Evolutionary conservation across 2,113 vertebrate species (phyloP).

Genomic region (Genyomyrus donnyi): DNA sequence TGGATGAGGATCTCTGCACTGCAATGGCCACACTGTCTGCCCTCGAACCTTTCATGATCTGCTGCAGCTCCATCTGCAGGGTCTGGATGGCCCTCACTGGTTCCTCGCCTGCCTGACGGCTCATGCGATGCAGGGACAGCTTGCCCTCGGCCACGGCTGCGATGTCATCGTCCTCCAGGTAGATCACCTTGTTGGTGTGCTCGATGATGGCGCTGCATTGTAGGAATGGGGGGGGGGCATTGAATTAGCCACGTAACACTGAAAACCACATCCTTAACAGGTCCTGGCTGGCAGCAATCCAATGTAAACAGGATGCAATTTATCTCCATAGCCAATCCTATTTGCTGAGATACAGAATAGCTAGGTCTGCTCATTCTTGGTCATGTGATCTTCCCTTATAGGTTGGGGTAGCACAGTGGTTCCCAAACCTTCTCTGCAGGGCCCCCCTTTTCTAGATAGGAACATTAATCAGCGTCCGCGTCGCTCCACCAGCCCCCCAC

Average conservation of each 20-base stretch:
- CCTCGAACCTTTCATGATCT: slow-evolving; percentile 90
- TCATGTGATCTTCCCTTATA: background rate
- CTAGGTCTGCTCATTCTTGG: background rate
- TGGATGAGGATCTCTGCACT: background rate
- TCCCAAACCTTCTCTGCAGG: too few species aligned
- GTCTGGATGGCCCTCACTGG: slow-evolving; percentile 84
- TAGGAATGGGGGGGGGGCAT: background rate
- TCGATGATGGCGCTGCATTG: slow-evolving; percentile 81
- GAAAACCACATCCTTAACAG: background rate
- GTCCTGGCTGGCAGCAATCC: background rate
- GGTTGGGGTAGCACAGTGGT: background rate
- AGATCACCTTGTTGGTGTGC: slow-evolving; percentile 91
- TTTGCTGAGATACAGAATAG: background rate
- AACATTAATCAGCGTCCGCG: too few species aligned
- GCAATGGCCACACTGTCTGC: too few species aligned
- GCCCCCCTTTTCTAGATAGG: too few species aligned
- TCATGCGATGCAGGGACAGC: slow-evolving; percentile 83
- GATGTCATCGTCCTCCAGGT: slow-evolving; percentile 86
- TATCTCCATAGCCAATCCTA: too few species aligned
- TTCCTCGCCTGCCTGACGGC: slow-evolving; percentile 74
- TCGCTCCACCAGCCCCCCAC: too few species aligned
- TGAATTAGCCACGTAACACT: background rate
- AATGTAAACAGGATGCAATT: background rate
- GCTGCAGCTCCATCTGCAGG: slow-evolving; percentile 89
- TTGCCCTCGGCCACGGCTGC: slow-evolving; percentile 77